Percentiles rank a stretch among this genome's conserved stretches.
These are phyloP conservation scores for Girardinus metallicus DNA, from an alignment of 2,797 vertebrate species.

Conservation along the genomic window DNA sequence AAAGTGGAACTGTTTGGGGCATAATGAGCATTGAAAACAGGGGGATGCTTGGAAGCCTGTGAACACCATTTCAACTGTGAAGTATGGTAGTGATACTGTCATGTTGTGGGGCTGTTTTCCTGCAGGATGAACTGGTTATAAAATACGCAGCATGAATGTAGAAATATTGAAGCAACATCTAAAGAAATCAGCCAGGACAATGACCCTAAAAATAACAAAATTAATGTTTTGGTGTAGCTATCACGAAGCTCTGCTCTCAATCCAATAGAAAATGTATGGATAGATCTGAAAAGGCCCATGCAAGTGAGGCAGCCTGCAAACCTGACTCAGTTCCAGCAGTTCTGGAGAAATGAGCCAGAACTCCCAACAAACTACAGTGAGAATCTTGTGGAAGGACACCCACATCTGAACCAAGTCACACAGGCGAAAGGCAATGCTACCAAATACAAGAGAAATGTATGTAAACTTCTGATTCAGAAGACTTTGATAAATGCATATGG, in stretches of 20 bases:
- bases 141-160: background rate
- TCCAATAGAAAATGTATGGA: background rate
- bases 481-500: background rate
- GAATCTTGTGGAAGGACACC: background rate
- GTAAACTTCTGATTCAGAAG: background rate
- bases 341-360: no score
- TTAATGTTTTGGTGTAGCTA: background rate
- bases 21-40: background rate
- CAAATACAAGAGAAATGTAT: background rate
- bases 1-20: background rate
- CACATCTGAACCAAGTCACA: background rate
- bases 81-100: background rate
- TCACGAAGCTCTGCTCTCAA: background rate
- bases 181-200: no score
- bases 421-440: background rate
- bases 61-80: background rate
- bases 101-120: background rate
- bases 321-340: no score
- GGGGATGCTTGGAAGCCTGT: background rate
- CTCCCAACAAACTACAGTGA: background rate
- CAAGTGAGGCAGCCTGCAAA: no score
- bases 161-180: no score
- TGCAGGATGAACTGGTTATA: background rate
- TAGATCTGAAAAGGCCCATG: no score
- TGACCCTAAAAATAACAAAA: background rate